Evolutionary conservation across 2,797 vertebrate species (phyloP).

Genomic region (Cyclopterus lumpus): DNA sequence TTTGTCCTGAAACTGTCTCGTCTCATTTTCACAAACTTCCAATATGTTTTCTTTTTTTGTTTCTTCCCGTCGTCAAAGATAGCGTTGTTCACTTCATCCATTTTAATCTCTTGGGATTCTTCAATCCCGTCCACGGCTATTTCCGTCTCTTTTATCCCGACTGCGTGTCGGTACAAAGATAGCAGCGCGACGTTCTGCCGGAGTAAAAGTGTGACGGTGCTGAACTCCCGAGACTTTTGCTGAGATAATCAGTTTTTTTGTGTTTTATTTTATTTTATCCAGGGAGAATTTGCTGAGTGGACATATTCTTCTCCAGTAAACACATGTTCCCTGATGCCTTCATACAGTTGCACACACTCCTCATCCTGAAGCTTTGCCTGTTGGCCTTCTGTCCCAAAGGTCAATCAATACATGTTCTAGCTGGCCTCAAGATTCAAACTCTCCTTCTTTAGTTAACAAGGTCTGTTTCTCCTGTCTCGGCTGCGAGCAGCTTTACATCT

Average conservation of each 20-base stretch:
- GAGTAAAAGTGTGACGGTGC: conserved; percentile 33
- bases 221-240: conserved; percentile 43
- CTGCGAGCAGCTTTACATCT: conserved; percentile 29
- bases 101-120: conserved; percentile 48
- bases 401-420: neutral
- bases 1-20: conserved; percentile 43
- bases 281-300: conserved; percentile 39
- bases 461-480: neutral
- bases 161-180: conserved; percentile 46
- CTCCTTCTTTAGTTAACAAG: neutral
- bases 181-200: conserved; percentile 24
- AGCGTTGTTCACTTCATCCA: conserved; percentile 29
- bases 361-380: neutral
- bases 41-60: neutral
- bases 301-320: conserved; percentile 23
- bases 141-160: conserved; percentile 60
- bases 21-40: conserved; percentile 47
- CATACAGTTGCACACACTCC: neutral
- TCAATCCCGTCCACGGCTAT: conserved; percentile 47
- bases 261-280: conserved; percentile 27
- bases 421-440: neutral
- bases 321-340: neutral
- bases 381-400: neutral
- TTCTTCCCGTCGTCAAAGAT: conserved; percentile 40
- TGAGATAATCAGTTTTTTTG: conserved; percentile 29